Evolutionary conservation across 2,888 invertebrate species (phyloP), one percentile per base, ranked within the genome.

Genomic region (Ophraella communa): DNA sequence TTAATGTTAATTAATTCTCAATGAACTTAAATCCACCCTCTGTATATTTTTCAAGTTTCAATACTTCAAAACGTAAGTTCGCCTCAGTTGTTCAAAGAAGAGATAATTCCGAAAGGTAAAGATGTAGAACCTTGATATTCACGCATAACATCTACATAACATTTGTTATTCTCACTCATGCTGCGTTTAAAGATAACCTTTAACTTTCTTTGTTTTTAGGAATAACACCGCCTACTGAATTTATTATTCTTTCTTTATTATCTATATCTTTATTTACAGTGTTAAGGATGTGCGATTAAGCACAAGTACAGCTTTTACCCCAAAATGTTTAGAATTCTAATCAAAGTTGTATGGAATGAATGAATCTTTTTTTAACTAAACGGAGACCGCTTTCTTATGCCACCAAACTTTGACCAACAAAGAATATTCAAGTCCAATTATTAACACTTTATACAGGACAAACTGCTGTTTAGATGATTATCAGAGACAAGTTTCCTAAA

Each of bases 151-250:
- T 68, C 66, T 66, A 62, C 64, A 68, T 68, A 68, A 68, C 66
- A 66, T 62, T 68, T 68, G 68, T 68, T 66, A 68, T 68, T 66
- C 68, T 66, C 64, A 53, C 68, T 59, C 53, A 1, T 14, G 8
- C 23, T 52, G 55, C 58, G 58, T 64, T 49, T 27, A 35, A 14
- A 45, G 55, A 62, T 49, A 59, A 67, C 62, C 64, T 61, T n/a
- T 52, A 62, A 62, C 64, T 67, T 18, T 42, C 45, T 58, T 64
- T 64, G 59, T 62, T 59, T 62, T 62, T 59, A 44, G 17, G 17
- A 33, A 27, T 14, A 11, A 33, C 14, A 52, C 64, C 64, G 64
- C 57, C 45, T 30, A 24, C 51, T 45, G 56, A 58, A 51, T 51
- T 51, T 51, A 17, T 45, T 45, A 21, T 45, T 45, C 21, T 45